phyloP scores from a whole-genome alignment of 2,797 vertebrate species.

The Syngnathus acus region DNA sequence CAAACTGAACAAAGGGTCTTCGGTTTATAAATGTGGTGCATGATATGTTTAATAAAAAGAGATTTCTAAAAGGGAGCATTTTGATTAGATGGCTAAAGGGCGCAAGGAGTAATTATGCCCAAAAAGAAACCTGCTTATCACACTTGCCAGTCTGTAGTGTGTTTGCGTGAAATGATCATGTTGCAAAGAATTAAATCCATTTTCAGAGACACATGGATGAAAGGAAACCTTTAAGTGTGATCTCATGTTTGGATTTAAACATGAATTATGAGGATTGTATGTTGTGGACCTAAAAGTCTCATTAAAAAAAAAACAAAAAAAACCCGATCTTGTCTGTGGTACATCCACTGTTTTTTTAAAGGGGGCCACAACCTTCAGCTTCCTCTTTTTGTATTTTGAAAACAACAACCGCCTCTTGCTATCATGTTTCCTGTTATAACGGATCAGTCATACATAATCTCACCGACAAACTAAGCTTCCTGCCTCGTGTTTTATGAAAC shows the following conservation, averaged over 20 bases:
- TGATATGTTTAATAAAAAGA: conserved; percentile 40
- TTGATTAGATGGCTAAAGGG: conserved; percentile 27
- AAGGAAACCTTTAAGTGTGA: background rate
- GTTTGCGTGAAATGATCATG: background rate
- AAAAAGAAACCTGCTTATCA: conserved; percentile 36
- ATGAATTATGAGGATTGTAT: background rate
- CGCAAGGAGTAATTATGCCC: conserved; percentile 20
- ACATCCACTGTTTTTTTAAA: conserved; percentile 20
- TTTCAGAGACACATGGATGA: background rate
- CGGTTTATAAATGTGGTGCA: conserved; percentile 36
- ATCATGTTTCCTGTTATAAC: conserved; percentile 53
- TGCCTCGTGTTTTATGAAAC: conserved; percentile 4
- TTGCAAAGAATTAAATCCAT: background rate
- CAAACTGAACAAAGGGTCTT: conserved; percentile 29
- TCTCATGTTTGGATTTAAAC: background rate
- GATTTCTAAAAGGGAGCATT: conserved; percentile 19
- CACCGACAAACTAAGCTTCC: conserved; percentile 17
- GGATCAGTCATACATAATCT: conserved; percentile 11
- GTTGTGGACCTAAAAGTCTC: background rate
- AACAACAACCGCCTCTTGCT: conserved; percentile 47
- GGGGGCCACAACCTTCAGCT: conserved; percentile 29
- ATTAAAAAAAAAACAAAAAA: background rate
- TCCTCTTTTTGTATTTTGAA: conserved; percentile 56
- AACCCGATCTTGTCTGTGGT: background rate
- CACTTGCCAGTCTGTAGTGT: background rate